Evolutionary conservation across 1,140 invertebrate species (phyloP).

Genomic region (Sitodiplosis mosellana): DNA sequence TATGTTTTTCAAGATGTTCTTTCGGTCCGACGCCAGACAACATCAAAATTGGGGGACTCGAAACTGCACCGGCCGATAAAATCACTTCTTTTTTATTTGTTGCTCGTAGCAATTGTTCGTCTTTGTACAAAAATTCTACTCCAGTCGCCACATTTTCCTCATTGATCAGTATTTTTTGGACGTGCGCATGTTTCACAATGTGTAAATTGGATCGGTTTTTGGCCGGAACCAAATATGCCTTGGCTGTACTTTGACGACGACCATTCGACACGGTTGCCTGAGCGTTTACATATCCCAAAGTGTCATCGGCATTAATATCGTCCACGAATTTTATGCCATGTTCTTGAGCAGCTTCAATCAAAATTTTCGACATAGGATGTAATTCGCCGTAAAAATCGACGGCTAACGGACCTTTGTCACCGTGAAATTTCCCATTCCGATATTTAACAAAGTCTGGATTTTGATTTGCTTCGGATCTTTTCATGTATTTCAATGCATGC

Average conservation of each 20-base stretch:
- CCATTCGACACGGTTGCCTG: slow-evolving; percentile 73
- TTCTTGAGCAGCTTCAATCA: background rate
- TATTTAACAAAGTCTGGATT: slow-evolving; percentile 9
- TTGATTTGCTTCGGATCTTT: slow-evolving; percentile 27
- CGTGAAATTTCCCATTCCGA: slow-evolving; percentile 8
- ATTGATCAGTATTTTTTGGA: slow-evolving; percentile 57
- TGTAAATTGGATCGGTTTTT: slow-evolving; percentile 48
- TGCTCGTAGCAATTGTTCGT: slow-evolving; percentile 29
- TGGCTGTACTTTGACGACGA: slow-evolving; percentile 51
- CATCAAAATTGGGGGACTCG: slow-evolving; percentile 43
- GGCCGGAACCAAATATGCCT: slow-evolving; percentile 56
- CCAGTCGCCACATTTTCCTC: slow-evolving; percentile 48
- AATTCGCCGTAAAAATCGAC: slow-evolving; percentile 2
- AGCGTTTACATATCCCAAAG: slow-evolving; percentile 47
- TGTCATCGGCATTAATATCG: slow-evolving; percentile 53
- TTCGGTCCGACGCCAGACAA: slow-evolving; percentile 30
- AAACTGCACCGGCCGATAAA: slow-evolving; percentile 32
- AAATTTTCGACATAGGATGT: background rate
- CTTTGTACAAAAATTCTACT: slow-evolving; percentile 48
- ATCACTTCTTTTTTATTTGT: slow-evolving; percentile 25
- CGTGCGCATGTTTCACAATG: slow-evolving; percentile 52
- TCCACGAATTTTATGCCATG: slow-evolving; percentile 27
- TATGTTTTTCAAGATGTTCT: slow-evolving; percentile 27
- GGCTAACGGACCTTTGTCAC: slow-evolving; percentile 1
- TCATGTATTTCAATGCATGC: slow-evolving; percentile 17